Evolutionary conservation across 1,140 invertebrate species (phyloP).

Genomic region (Amphibalanus amphitrite): DNA sequence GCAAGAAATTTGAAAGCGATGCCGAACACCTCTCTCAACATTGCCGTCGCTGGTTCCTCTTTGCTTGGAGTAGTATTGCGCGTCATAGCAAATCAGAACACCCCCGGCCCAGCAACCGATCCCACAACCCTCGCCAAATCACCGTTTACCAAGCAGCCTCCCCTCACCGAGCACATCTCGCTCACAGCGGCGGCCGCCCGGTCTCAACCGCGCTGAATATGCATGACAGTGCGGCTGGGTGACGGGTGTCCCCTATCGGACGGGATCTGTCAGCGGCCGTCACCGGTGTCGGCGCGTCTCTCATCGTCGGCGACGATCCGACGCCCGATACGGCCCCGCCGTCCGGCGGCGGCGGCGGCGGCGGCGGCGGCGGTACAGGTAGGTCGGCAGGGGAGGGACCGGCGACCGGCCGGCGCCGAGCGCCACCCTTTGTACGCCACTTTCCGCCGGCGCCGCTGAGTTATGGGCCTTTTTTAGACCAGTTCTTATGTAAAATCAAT

Average conservation of each 20-base stretch:
- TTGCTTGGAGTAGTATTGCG: too few relatives aligned
- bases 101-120: too few relatives aligned
- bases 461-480: neutral
- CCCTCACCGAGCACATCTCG: too few relatives aligned
- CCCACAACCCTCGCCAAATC: too few relatives aligned
- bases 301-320: neutral
- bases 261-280: neutral
- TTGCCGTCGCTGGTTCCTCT: too few relatives aligned
- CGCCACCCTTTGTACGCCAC: neutral
- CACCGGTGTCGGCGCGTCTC: neutral
- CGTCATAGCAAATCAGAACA: too few relatives aligned
- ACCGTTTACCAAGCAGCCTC: too few relatives aligned
- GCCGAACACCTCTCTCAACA: too few relatives aligned
- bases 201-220: neutral
- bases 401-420: neutral
- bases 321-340: neutral
- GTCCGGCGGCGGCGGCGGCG: neutral
- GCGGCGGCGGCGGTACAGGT: neutral
- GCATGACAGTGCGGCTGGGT: neutral
- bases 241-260: neutral
- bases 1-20: too few relatives aligned
- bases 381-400: too few relatives aligned
- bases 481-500: constrained; percentile 2
- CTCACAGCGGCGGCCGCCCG: too few relatives aligned
- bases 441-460: neutral